phyloP scores from a whole-genome alignment of 2,797 vertebrate species.

The Distichodus sexfasciatus region DNA sequence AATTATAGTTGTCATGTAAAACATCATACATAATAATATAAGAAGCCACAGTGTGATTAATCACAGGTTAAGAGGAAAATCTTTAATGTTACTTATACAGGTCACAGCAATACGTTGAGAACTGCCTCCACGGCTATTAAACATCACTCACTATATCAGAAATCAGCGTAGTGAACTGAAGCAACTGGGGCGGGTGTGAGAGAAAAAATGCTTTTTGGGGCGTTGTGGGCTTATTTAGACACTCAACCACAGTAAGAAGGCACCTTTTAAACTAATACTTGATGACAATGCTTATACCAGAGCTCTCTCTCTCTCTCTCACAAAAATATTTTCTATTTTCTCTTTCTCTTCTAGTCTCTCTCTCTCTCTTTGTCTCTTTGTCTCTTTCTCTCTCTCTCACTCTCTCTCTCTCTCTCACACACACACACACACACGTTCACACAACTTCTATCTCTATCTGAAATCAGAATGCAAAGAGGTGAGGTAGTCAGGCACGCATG shows the following conservation, averaged over 20 bases:
- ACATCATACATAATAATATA: conserved; percentile 29
- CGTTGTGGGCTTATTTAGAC: too few species aligned
- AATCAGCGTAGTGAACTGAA: conserved; percentile 74
- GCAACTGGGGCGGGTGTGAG: conserved; percentile 65
- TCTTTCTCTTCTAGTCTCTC: too few species aligned
- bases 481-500: too few species aligned
- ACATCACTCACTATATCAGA: conserved; percentile 77
- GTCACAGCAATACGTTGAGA: conserved; percentile 69
- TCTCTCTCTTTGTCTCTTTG: too few species aligned
- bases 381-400: too few species aligned
- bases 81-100: conserved; percentile 58
- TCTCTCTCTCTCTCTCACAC: conserved; percentile 6
- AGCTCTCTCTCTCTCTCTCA: too few species aligned
- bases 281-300: too few species aligned
- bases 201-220: too few species aligned
- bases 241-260: too few species aligned
- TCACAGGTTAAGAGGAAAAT: conserved; percentile 34
- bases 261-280: too few species aligned
- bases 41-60: conserved; percentile 57
- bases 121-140: conserved; percentile 75
- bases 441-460: conserved; percentile 2
- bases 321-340: too few species aligned
- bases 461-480: conserved; percentile 71
- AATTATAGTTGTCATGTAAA: conserved; percentile 58
- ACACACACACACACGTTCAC: conserved; percentile 8